Evolutionary conservation across 1,140 invertebrate species (phyloP), one percentile per base, ranked within the genome.

Genomic region (Drosophila seguyi): DNA sequence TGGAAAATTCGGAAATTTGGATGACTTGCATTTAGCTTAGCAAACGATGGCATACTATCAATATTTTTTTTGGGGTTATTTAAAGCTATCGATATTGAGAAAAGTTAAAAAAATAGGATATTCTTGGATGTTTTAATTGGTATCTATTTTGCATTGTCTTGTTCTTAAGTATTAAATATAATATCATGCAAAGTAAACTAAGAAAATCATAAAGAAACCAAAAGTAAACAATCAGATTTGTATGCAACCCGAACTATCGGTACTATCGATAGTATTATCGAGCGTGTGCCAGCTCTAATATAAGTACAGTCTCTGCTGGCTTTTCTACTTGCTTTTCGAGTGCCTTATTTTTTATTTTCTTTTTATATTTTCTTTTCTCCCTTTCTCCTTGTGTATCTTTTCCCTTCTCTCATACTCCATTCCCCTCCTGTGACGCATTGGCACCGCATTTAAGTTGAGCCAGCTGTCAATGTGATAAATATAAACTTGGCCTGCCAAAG

Each of bases 391-490:
- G 11, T 11, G 0, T 48, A n/a, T 4, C 25, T 36, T n/a, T 7
- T 14, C 5, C 4, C 13, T 16, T 29, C 11, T 31, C 4, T 7
- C 6, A 38, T 20, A 48, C 16, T 10, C 14, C 20, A 27, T 22
- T 29, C 6, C 18, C 18, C 20, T 11, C 6, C 13, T 57, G 41
- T 74, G 83, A 72, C 72, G 82, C 83, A 87, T 76, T 41, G 41
- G 34, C 36, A 82, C 82, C 82, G 82, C 79, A 86, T 82, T 87
- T 68, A 87, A 88, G 72, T 83, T 84, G 72, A 87, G 72, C 52
- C 31, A 34, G 79, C 84, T 87, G 84, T 88, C 84, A 88, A 87
- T 88, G 84, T 83, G 79, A 88, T 87, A 87, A 88, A 87, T 83
- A 87, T 83, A 87, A 87, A 83, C 79, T 88, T 80, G 71, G 71